Base-by-base conservation (phyloP, 2,888 invertebrate genomes). In the Sarcophaga rosellei region DNA sequence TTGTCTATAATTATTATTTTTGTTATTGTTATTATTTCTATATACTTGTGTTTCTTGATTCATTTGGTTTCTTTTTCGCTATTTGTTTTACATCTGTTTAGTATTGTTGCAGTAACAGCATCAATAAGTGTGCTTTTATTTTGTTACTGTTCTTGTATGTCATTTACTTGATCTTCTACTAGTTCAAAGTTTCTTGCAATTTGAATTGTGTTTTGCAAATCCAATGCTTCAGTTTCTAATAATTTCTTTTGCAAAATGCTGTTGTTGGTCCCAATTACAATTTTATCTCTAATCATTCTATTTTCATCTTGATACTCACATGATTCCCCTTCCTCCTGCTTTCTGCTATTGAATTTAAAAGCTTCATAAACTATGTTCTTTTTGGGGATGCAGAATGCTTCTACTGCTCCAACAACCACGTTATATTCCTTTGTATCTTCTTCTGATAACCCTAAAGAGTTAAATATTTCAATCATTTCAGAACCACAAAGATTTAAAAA, bases 401-500 rank as follows among this genome's bases (percentile, higher is more conserved):
- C 69, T 35, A 85, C 57, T 0, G 82, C 85, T 57, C 73, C 59
- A 20, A 82, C 76, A 12, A 78, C 75, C 25, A 21, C 45, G 6
- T 35, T 35, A 35, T 47, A 25, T 47, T 62, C 65, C 62, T 73
- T 66, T 72, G 70, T 86, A 8, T 83, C 21, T 10, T 75, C 25
- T 21, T 61, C 79, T 17, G 21, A n/a, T 23, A 79, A 61, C 12
- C 12, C 66, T 17, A 86, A 80, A 23, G 66, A 70, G 47, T 6
- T 35, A 25, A 35, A 35, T 35, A 35, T 35, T 35, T 35, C 35
- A 35, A 35, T 35, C 6, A 35, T 35, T 81, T 86, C 81, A 17
- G 81, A 47, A 25, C 84, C 81, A 47, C 76, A 75, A 20, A 83
- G 74, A 65, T 86, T 86, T 25, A 74, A 69, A 81, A 84, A 87